Evolutionary conservation across 2,113 vertebrate genomes (phyloP), one percentile per base, ranked within the genome.

Genomic region (Cairina moschata): DNA sequence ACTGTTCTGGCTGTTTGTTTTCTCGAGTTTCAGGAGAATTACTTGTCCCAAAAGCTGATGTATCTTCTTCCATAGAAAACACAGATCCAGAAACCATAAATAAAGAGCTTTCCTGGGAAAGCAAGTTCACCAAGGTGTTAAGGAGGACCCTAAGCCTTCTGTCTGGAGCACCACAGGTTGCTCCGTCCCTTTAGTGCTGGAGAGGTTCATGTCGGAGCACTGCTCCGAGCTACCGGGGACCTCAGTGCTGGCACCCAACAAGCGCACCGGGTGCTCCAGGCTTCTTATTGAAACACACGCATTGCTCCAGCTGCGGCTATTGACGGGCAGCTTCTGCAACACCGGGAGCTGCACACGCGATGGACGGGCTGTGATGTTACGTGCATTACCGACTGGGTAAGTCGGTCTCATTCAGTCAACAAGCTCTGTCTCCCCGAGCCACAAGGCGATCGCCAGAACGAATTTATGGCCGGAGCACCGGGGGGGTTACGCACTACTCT

Each of bases 221-320:
- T 8, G 71, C 56, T 58, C 17, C 6, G 11, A 67, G 17, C 25
- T 9, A 1, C 34, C 1, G 1, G 22, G 28, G 15, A 66, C 17
- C 79, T 10, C n/a, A 2, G 63, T 29, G n/a, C 46, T 2, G 55
- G 22, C 56, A 52, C 38, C 28, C 0, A 0, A 34, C 48, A 17
- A 15, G 20, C 8, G 25, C n/a, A 3, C 0, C 1, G 8, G 16
- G 5, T 20, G 14, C 46, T 58, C 73, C 65, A 7, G 6, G 0
- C 23, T 8, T 8, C 2, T 36, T 21, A 0, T 60, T 11, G 9
- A 29, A 74, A 67, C 12, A 2, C 2, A 18, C 3, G 3, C 25
- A 8, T 5, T 48, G 52, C 66, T 79, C 31, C 28, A 9, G 28
- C 40, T 58, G 31, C 50, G 6, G 20, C 16, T 54, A 44, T 13